phyloP scores from a whole-genome alignment of 2,797 vertebrate genomes.

The Rhynchotus rufescens region DNA sequence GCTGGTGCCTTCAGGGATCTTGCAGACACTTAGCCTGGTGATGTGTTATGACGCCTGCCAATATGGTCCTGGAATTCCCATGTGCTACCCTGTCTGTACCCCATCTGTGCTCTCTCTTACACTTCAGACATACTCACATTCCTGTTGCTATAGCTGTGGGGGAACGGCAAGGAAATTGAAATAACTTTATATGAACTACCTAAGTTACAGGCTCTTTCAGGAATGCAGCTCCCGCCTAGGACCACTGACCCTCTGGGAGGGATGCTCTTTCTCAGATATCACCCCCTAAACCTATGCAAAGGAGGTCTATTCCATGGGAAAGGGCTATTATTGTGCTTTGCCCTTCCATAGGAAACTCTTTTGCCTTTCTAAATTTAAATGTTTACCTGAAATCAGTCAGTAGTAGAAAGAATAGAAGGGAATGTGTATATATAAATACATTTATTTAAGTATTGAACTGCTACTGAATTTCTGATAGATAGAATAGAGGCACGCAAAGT shows the following conservation, averaged over 20 bases:
- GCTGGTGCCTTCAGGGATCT: not conserved
- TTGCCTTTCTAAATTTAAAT: not conserved
- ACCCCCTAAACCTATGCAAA: fast-evolving
- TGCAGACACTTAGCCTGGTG: not conserved
- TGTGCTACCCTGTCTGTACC: not conserved
- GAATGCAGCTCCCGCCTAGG: not conserved
- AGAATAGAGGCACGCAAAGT: not conserved
- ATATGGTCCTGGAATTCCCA: not conserved
- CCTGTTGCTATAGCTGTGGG: not conserved
- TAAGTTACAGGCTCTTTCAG: not conserved
- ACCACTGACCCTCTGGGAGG: not conserved
- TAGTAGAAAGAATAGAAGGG: not conserved
- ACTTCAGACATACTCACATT: fast-evolving
- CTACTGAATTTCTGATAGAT: not conserved
- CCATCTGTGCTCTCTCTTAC: conserved; percentile 29
- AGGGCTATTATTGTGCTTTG: not conserved
- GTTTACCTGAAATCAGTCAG: not conserved
- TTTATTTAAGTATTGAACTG: not conserved
- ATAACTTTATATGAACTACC: not conserved
- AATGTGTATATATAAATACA: not conserved
- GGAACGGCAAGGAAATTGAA: not conserved
- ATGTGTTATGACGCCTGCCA: conserved; percentile 15
- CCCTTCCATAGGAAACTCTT: not conserved
- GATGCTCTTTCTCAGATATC: fast-evolving
- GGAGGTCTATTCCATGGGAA: not conserved